Conservation (phyloP, 2,797 vertebrate species). For the Micromesistius poutassou region DNA sequence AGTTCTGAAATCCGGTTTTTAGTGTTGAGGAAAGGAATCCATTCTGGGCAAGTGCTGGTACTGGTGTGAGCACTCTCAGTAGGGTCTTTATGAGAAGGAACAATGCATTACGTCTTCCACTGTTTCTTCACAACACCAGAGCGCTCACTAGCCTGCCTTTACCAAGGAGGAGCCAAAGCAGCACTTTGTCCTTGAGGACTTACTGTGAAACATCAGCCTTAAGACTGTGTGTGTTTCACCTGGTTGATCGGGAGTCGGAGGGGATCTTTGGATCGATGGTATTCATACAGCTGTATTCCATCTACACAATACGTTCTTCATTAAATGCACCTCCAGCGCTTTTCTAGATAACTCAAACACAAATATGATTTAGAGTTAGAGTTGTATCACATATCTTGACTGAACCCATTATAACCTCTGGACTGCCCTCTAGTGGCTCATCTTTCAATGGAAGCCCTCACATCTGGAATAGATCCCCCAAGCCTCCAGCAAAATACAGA, state of each 20-base stretch:
- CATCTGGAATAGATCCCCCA: conserved; percentile 24
- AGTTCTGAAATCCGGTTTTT: conserved; percentile 27
- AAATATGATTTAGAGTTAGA: conserved; percentile 16
- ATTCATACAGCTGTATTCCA: background rate
- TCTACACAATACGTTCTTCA: background rate
- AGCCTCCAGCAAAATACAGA: conserved; percentile 13
- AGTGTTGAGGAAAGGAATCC: conserved; percentile 4
- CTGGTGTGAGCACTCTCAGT: conserved; percentile 14
- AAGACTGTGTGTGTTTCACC: background rate
- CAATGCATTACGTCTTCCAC: background rate
- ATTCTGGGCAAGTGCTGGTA: conserved; percentile 17
- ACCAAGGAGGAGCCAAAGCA: background rate
- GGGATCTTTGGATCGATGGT: background rate
- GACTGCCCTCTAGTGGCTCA: conserved; percentile 62
- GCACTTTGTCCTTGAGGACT: background rate
- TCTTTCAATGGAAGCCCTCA: conserved; percentile 10
- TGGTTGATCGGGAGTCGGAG: background rate
- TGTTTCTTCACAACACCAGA: background rate
- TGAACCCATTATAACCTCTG: conserved; percentile 18
- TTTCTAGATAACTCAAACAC: background rate
- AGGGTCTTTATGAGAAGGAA: background rate
- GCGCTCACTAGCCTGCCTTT: background rate
- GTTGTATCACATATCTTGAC: conserved; percentile 11
- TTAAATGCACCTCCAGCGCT: background rate
- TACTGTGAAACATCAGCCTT: background rate